Evolutionary conservation across 2,888 invertebrate genomes (phyloP).

Genomic region (Drosophila eohydei): DNA sequence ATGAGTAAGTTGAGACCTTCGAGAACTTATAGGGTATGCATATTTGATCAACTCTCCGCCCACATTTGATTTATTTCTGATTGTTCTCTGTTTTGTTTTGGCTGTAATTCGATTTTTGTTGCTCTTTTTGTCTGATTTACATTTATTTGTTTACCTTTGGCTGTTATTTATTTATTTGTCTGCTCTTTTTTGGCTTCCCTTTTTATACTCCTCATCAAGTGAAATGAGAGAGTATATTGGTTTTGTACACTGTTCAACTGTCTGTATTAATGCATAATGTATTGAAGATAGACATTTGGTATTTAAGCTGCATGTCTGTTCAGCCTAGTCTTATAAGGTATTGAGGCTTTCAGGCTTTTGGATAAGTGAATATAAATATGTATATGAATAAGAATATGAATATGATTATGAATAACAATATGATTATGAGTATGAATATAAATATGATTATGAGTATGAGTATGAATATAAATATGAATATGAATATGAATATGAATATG

Average conservation of each 20-base stretch:
- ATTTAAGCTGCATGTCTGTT: not conserved
- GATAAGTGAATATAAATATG: no score
- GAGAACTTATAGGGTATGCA: constrained; percentile 2
- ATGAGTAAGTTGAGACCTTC: not conserved
- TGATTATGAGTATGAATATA: no score
- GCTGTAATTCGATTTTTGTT: constrained; percentile 47
- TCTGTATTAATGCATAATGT: not conserved
- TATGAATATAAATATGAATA: not conserved
- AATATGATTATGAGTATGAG: no score
- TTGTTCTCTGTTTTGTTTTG: not conserved
- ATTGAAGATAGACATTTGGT: not conserved
- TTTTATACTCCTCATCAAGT: not conserved
- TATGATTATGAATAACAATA: no score
- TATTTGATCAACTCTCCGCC: constrained; percentile 14
- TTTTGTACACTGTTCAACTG: not conserved
- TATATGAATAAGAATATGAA: no score
- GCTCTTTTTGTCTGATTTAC: constrained; percentile 43
- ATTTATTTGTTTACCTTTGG: constrained; percentile 69
- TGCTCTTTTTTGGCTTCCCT: constrained; percentile 3
- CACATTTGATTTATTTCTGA: constrained; percentile 25
- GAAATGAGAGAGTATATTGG: not conserved
- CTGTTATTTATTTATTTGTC: constrained; percentile 35
- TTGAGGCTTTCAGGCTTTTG: no score
- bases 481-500: not conserved
- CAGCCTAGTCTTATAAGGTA: not conserved